These are phyloP conservation scores for Cryptocephalus moraei DNA, from an alignment of 2,888 invertebrate genomes.

Conservation along the genomic window DNA sequence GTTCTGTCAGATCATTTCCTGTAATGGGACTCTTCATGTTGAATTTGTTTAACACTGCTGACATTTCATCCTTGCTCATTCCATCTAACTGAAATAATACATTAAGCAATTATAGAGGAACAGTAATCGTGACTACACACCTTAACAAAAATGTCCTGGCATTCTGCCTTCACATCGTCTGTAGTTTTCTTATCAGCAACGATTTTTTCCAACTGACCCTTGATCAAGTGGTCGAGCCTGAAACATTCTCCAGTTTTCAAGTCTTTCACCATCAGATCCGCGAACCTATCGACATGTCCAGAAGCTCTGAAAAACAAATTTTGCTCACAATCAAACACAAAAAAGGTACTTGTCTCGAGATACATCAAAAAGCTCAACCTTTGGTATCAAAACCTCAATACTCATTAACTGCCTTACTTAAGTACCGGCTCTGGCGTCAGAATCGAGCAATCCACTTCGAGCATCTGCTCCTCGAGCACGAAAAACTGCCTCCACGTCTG, in stretches of 20 bases:
- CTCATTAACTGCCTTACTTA: conserved; percentile 44
- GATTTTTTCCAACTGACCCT: conserved; percentile 83
- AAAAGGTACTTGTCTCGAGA: background rate
- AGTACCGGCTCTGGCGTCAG: conserved; percentile 94
- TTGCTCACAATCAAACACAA: background rate
- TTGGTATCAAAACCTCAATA: background rate
- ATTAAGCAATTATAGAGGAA: background rate
- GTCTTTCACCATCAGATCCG: conserved; percentile 99
- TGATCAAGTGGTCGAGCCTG: conserved; percentile 93
- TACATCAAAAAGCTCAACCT: background rate
- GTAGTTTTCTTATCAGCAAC: conserved; percentile 73
- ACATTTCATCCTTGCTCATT: conserved; percentile 85
- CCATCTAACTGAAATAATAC: conserved; percentile 60
- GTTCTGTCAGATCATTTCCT: conserved; percentile 89
- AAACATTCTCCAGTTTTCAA: conserved; percentile 93
- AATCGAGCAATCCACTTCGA: conserved; percentile 97
- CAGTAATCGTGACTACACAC: conserved; percentile 27
- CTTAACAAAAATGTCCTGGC: conserved; percentile 66
- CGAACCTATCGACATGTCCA: conserved; percentile 97
- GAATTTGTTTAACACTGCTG: conserved; percentile 70
- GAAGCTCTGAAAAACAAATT: conserved; percentile 58
- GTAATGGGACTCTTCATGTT: conserved; percentile 92
- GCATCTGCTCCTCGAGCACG: conserved; percentile 95
- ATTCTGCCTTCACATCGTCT: conserved; percentile 59
- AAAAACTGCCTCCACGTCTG: conserved; percentile 92